Evolutionary conservation across 2,113 vertebrate genomes (phyloP), one percentile per base, ranked within the genome.

Genomic region (Platichthys stellatus): DNA sequence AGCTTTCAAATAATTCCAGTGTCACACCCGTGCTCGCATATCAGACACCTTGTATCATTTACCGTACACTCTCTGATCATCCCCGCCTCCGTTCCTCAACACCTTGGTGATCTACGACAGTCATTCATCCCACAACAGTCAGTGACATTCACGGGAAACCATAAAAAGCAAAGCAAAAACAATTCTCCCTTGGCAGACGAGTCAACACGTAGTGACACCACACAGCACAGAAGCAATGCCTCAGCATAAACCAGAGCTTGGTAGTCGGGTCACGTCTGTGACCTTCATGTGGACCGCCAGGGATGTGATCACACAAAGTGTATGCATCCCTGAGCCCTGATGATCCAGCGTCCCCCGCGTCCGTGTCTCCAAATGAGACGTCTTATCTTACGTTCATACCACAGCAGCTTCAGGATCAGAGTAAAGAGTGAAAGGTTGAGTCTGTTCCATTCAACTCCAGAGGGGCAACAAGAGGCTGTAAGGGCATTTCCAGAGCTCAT

Each of bases 1-100:
- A 58, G 70, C 66, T 80, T 65, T 77, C 63, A 51, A 59, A 72
- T 88, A 72, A 78, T 85, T 78, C 58, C 63, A 61, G 66, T 58
- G 81, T 80, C 69, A 73, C 73, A 69, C 63, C 61, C 10, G 17
- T 8, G 10, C 35, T n/a, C 59, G 54, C 69, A 74, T 75, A 79
- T 81, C 72, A 74, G 63, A 67, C 9, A 23, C 53, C 45, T 69
- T 68, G 76, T 23, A 80, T 86, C 66, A 74, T 71, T 67, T 8
- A 47, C 70, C 63, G 51, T 57, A 53, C 58, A 26, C 61, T 47
- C 53, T 59, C 63, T 51, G 76, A 83, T 78, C 63, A 60, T 74
- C 53, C 64, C 53, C 67, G 76, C 70, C 53, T 74, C 57, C 72
- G 76, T 82, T 78, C 31, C 6, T 31, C 76, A 84, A 60, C 69